phyloP scores from a whole-genome alignment of 2,888 invertebrate species.

The Campoplex nolae region DNA sequence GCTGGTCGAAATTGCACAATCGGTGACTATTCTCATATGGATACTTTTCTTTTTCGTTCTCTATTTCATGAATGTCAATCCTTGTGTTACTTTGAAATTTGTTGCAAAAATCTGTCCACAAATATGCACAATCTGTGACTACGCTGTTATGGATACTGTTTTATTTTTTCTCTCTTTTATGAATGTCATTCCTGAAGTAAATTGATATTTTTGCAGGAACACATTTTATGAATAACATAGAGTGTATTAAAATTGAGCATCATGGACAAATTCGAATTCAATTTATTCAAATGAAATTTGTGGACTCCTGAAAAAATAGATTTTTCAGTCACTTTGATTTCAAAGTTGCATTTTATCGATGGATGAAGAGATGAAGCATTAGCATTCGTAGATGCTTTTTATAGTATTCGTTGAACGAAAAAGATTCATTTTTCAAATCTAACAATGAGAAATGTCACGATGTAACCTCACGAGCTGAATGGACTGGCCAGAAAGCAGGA shows the following conservation, averaged over 20 bases:
- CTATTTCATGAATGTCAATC: not conserved
- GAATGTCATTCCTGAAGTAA: not conserved
- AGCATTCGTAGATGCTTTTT: not conserved
- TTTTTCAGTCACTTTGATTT: not conserved
- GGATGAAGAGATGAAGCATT: not conserved
- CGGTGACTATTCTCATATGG: not conserved
- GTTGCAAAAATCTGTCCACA: not conserved
- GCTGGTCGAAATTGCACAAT: conserved; percentile 65
- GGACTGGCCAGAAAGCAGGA: not conserved
- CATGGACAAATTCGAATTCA: not conserved
- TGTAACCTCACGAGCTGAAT: not conserved
- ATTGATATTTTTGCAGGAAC: not conserved
- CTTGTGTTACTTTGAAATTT: not conserved
- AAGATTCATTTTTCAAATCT: not conserved
- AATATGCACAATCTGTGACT: conserved; percentile 56
- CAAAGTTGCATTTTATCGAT: not conserved
- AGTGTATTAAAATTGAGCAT: not conserved
- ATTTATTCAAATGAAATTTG: not conserved
- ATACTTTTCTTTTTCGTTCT: not conserved
- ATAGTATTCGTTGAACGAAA: not conserved
- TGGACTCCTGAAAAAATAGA: not conserved
- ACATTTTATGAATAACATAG: not conserved
- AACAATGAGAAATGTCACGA: not conserved
- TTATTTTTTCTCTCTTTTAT: not conserved
- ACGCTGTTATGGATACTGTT: not conserved